phyloP scores from a whole-genome alignment of 2,797 vertebrate species.

The Trichosurus vulpecula region DNA sequence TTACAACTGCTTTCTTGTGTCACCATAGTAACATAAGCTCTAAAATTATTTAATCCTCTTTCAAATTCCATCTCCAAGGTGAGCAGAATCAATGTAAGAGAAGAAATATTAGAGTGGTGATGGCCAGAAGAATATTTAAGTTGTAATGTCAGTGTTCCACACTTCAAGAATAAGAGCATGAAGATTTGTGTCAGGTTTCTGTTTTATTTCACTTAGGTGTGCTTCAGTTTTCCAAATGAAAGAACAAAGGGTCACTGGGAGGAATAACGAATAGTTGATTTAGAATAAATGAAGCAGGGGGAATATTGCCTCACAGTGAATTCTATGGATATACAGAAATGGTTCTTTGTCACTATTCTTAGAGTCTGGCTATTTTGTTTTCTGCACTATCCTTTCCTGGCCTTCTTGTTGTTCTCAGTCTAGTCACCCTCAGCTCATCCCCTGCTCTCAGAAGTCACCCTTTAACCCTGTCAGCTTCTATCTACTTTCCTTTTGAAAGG shows the following conservation, averaged over 20 bases:
- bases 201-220: slow-evolving; percentile 49
- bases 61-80: slow-evolving; percentile 81
- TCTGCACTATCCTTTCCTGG: neutral
- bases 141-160: slow-evolving; percentile 67
- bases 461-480: fast-evolving
- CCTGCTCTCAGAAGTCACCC: neutral
- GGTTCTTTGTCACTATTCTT: neutral
- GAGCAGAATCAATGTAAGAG: slow-evolving; percentile 81
- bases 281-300: slow-evolving; percentile 34
- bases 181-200: slow-evolving; percentile 19
- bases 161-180: slow-evolving; percentile 21
- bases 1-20: slow-evolving; percentile 71
- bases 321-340: neutral
- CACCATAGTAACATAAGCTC: slow-evolving; percentile 84
- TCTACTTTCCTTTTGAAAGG: neutral
- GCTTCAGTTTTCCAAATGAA: slow-evolving; percentile 36
- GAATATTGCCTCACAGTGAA: neutral
- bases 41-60: slow-evolving; percentile 84
- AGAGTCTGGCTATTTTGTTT: neutral
- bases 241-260: slow-evolving; percentile 22
- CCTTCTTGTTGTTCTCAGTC: neutral
- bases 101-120: slow-evolving; percentile 75
- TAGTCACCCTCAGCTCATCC: neutral
- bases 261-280: slow-evolving; percentile 2
- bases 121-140: slow-evolving; percentile 65